Base-by-base conservation (phyloP, 2,797 vertebrate genomes). In the Sparus aurata region DNA sequence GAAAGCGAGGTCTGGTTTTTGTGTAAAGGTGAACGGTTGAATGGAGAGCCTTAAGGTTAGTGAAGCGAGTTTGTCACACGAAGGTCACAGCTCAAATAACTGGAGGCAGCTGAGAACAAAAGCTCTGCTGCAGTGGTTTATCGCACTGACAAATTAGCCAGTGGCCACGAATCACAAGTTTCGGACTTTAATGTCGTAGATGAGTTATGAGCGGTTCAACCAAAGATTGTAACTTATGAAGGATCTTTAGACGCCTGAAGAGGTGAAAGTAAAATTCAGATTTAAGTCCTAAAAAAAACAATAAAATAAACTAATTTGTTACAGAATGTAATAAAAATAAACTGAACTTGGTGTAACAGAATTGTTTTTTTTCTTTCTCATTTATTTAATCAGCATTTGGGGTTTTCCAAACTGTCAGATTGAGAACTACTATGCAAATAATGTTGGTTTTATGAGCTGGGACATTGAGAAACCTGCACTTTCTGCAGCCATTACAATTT, bases 1-100 rank as follows among this genome's bases (percentile, higher is more conserved):
- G 20, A 74, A 47, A 78, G 67, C 8, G 16, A 38, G 60, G 47
- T 71, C 72, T 30, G 52, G 46, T 65, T 86, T 84, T 81, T 38
- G 23, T 82, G 82, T 83, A 57, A 80, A 85, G 73, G 86, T 73
- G 73, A 77, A 75, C 8, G 75, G 69, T 75, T 88, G 76, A 85
- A 69, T 83, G 73, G 81, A 89, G 67, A 77, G 80, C 69, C 47
- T 75, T 55, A 75, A 75, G 57, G 62, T 84, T 60, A 84, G 70
- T 79, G 80, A 85, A 64, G 83, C 45, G 22, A 79, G 65, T 75
- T 84, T 53, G 52, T 78, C 69, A 47, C 63, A 66, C 58, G 65
- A 85, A 89, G 79, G 85, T 76, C 77, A 80, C 67, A 61, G 52
- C 64, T 73, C 63, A 76, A 77, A 83, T 84, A 80, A 77, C 73